Evolutionary conservation across 2,888 invertebrate genomes (phyloP).

Genomic region (Orthosia cruda): DNA sequence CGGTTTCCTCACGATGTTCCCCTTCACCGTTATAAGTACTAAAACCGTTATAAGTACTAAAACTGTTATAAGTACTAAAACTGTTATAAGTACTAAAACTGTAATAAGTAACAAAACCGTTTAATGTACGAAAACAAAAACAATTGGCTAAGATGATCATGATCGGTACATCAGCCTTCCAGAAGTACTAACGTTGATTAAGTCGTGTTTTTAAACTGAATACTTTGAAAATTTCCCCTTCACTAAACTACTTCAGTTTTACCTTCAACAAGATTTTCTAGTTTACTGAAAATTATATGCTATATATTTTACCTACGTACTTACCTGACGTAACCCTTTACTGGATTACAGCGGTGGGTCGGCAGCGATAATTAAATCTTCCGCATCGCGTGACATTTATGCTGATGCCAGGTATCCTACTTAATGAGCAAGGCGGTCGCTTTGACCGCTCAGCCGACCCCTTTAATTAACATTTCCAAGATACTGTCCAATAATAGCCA

Average conservation of each 20-base stretch:
- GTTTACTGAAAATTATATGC: constrained; percentile 1
- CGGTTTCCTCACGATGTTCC: too few species aligned
- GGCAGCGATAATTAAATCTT: constrained; percentile 87
- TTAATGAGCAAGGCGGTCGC: constrained; percentile 85
- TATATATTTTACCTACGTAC: constrained; percentile 13
- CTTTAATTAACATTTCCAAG: constrained; percentile 82
- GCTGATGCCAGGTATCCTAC: constrained; percentile 84
- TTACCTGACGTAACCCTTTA: constrained; percentile 41
- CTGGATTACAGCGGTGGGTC: constrained; percentile 83
- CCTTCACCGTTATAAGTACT: too few species aligned
- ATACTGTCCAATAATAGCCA: constrained; percentile 65
- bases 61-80: too few species aligned
- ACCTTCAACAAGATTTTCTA: background rate
- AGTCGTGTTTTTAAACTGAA: background rate
- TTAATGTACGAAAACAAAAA: background rate
- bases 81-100: too few species aligned
- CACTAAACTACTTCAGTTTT: background rate
- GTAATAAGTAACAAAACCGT: too few species aligned
- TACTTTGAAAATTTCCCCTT: background rate
- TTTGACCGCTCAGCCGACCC: constrained; percentile 78
- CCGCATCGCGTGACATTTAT: constrained; percentile 87
- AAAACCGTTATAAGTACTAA: background rate
- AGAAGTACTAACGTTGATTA: background rate
- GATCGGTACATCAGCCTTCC: background rate
- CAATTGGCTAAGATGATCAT: background rate